These are phyloP conservation scores for Trachelus troglodyta DNA, from an alignment of 2,888 invertebrate genomes.

Conservation along the genomic window DNA sequence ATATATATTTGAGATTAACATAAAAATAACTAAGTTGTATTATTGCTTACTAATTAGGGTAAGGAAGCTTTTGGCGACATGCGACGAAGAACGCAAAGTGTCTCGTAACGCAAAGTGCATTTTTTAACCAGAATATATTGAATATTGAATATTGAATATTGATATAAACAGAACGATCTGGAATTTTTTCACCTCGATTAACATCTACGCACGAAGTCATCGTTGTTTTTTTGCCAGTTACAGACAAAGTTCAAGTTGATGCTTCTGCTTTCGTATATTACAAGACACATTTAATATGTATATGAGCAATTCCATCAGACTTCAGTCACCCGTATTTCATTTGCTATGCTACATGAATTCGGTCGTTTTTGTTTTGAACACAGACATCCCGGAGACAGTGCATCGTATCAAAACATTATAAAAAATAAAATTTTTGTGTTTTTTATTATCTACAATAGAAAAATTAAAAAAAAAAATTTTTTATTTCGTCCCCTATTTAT, in stretches of 20 bases:
- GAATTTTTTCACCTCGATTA: slow-evolving; percentile 1
- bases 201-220: background rate
- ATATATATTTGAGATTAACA: background rate
- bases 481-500: too few species aligned
- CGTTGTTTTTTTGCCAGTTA: background rate
- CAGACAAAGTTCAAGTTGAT: background rate
- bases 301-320: too few species aligned
- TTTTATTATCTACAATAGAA: too few species aligned
- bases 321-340: too few species aligned
- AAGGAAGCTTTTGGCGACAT: background rate
- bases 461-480: too few species aligned
- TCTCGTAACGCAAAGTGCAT: background rate
- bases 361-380: too few species aligned
- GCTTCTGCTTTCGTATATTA: too few species aligned
- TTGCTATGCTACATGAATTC: too few species aligned
- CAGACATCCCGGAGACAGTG: too few species aligned
- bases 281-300: background rate
- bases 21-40: background rate
- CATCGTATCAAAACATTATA: too few species aligned
- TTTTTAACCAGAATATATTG: background rate
- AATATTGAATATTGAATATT: background rate
- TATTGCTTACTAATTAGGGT: background rate
- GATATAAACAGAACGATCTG: background rate
- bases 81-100: background rate
- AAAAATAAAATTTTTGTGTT: too few species aligned